These are phyloP conservation scores for Pachyrhynchus sulphureomaculatus DNA, from an alignment of 1,140 invertebrate genomes.

Conservation along the genomic window DNA sequence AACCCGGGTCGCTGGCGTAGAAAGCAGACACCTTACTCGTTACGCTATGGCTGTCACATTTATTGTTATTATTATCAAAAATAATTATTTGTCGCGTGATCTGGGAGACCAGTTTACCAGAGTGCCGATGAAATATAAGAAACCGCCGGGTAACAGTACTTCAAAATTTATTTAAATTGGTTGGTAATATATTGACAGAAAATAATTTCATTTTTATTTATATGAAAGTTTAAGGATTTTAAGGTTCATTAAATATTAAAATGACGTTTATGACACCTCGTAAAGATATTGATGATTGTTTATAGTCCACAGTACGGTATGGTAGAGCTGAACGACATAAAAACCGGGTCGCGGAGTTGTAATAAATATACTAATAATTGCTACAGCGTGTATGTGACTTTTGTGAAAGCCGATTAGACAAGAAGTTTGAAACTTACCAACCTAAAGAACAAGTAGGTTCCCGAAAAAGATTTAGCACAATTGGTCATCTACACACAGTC, in stretches of 20 bases:
- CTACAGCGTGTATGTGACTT: not conserved
- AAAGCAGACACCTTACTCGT: too few species aligned
- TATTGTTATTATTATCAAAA: too few species aligned
- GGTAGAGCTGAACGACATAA: not conserved
- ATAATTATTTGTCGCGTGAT: too few species aligned
- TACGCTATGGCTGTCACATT: too few species aligned
- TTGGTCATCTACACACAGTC: too few species aligned
- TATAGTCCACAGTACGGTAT: slow-evolving; percentile 1
- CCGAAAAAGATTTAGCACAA: too few species aligned
- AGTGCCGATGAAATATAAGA: too few species aligned
- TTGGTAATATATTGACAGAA: slow-evolving; percentile 7
- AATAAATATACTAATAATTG: not conserved
- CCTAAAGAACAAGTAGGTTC: too few species aligned
- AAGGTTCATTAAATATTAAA: slow-evolving; percentile 19
- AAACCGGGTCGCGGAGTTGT: not conserved
- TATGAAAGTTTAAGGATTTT: slow-evolving; percentile 8
- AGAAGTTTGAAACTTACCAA: too few species aligned
- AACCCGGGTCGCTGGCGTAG: too few species aligned
- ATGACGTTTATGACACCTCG: slow-evolving; percentile 25
- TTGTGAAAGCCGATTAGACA: not conserved
- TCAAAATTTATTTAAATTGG: slow-evolving; percentile 1
- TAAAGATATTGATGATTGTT: slow-evolving; percentile 17
- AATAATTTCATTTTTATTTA: slow-evolving; percentile 12
- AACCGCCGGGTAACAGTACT: too few species aligned
- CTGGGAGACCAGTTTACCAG: too few species aligned